Conservation (phyloP, 2,113 vertebrate genomes). For the Serilophus lunatus region DNA sequence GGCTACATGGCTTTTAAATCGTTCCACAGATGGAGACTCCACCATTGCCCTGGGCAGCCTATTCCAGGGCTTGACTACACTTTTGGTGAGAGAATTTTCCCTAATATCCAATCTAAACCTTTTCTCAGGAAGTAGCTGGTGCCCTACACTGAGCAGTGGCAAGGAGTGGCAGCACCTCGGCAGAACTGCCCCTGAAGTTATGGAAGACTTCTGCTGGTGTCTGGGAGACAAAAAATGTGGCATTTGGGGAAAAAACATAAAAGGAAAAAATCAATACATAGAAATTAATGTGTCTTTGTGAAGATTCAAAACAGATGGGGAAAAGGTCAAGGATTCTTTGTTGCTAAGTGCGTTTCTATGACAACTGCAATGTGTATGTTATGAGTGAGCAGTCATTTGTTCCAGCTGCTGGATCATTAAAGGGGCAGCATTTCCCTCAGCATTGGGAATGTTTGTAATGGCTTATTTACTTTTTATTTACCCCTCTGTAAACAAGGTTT, state of each 20-base stretch:
- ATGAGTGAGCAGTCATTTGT: slow-evolving; percentile 70
- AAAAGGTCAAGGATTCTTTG: slow-evolving; percentile 80
- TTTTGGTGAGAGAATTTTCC: neutral
- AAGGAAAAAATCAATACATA: slow-evolving; percentile 56
- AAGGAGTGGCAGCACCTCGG: neutral
- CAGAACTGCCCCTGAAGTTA: neutral
- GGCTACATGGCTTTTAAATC: neutral
- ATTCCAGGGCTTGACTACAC: neutral
- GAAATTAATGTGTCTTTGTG: slow-evolving; percentile 72
- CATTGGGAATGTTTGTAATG: neutral
- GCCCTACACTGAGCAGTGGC: neutral
- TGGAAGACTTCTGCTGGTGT: neutral
- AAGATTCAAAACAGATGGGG: slow-evolving; percentile 76
- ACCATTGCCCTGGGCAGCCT: neutral
- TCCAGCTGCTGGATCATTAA: slow-evolving; percentile 70
- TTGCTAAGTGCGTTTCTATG: slow-evolving; percentile 78
- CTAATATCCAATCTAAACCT: neutral
- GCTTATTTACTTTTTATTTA: slow-evolving; percentile 37
- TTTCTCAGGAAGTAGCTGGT: neutral
- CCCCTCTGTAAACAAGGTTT: neutral
- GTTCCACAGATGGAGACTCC: neutral
- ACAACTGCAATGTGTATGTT: slow-evolving; percentile 66
- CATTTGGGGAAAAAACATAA: neutral
- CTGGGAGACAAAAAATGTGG: neutral
- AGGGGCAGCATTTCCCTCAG: neutral